Base-by-base conservation (phyloP, 2,888 invertebrate species). In the Machimus atricapillus region DNA sequence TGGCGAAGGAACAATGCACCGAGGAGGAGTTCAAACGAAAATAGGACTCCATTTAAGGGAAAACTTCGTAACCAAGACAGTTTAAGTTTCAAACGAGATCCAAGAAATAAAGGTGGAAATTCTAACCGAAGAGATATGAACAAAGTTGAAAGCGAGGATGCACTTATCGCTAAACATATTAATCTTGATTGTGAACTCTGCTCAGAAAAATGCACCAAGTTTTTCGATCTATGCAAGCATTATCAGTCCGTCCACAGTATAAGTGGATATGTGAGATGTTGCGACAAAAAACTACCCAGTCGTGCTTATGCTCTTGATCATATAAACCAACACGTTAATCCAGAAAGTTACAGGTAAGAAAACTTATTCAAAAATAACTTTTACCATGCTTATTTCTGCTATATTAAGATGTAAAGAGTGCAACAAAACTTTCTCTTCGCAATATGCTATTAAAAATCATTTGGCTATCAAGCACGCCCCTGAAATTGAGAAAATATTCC, bases 271-370 rank as follows among this genome's bases (percentile, higher is more conserved):
- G 87, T 79, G 16, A 37, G 87, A 56, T 88, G 88, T 74, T 88
- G 88, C 52, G 81, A 82, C 37, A 88, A 86, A 43, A 88, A 87
- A 43, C 79, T 88, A 8, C 86, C 85, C 14, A 87, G 77, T 43
- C 85, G 88, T 3, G 34, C 87, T 14, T 85, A 86, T 52, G 58
- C 85, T 58, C 76, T 87, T 27, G 88, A 87, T 46, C 87, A 87
- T 85, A 82, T 88, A 19, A 87, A 87, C 46, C 78, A 82, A 27
- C 88, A 88, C 46, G 43, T 87, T n/a, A 88, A 88, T 86, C 87
- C 88, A n/a, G 87, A 88, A 37, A 85, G 52, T 79, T 88, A 82
- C 37, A 87, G 81, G 88, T 88, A 79, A 76, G 52, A 40, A 27
- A 9, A 56, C 46, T 52, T 16, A 34, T n/a, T 76, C 4, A 37